Evolutionary conservation across 2,113 vertebrate genomes (phyloP), one percentile per base, ranked within the genome.

Genomic region (Phaethornis superciliosus): DNA sequence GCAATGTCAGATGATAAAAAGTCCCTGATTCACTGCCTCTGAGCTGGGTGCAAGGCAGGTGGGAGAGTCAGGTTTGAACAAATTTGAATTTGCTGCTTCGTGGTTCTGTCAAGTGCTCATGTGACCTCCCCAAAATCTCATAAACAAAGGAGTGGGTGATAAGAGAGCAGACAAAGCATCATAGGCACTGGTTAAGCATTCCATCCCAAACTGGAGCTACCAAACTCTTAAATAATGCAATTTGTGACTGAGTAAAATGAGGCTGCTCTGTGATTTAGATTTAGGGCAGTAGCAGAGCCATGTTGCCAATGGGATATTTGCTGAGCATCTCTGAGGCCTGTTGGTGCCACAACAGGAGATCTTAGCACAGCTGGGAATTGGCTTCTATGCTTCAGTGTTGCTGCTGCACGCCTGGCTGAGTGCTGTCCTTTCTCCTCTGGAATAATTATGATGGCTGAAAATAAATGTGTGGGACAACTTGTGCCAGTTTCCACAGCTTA

Each of bases 401-500:
- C 65, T 77, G 60, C 37, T 90, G 60, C 76, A 81, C 0, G 35
- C 72, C 81, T 81, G 71, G 75, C 71, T 85, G 63, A 46, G 30
- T 76, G 28, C 35, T 78, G 64, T 44, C 87, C 80, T 77, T 70
- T 83, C 65, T 91, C 47, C 56, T 81, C 88, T 47, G 64, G 51
- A 88, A 77, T 93, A 90, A 94, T 68, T 35, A 30, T 2, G 56
- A 58, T 54, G 90, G 33, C 35, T 88, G 79, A 68, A 95, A 96
- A 83, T 60, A 21, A 93, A 94, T 78, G 64, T 63, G 68, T 74
- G 63, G 84, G 42, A 63, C 52, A 44, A 26, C 18, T 63, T 7
- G 2, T 84, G 85, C 88, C 94, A 93, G 72, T 68, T 84, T 88
- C 76, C 74, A 82, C 89, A 86, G 3, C 86, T 86, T 54, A 88